phyloP scores from a whole-genome alignment of 2,888 invertebrate genomes.

The Parnassius orleans region DNA sequence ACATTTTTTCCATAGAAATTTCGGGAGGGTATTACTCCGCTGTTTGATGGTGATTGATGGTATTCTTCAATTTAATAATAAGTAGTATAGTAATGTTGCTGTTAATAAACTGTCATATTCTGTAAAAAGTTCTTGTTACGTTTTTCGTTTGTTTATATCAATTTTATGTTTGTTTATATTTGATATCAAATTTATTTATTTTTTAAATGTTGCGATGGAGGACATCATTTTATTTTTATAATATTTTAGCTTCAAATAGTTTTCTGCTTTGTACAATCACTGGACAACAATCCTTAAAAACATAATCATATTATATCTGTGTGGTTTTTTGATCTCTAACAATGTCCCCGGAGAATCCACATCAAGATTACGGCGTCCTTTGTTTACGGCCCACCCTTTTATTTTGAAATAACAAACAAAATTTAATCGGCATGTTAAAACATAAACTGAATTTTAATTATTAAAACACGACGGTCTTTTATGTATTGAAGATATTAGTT shows the following conservation, averaged over 20 bases:
- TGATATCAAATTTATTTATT: too few relatives aligned
- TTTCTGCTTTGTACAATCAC: constrained; percentile 10
- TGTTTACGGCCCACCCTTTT: constrained; percentile 48
- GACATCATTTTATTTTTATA: too few relatives aligned
- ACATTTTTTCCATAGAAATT: too few relatives aligned
- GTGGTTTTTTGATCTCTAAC: constrained; percentile 42
- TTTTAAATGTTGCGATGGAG: neutral
- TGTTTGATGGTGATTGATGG: too few relatives aligned
- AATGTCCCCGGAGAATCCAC: constrained; percentile 47
- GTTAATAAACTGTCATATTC: too few relatives aligned
- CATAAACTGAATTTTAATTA: constrained; percentile 42
- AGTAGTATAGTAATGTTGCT: too few relatives aligned
- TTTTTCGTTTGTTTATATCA: too few relatives aligned
- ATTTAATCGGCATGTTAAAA: constrained; percentile 49
- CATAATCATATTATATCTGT: constrained; percentile 50
- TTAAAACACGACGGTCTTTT: constrained; percentile 39
- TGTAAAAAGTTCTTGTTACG: too few relatives aligned
- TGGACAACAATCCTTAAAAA: constrained; percentile 34
- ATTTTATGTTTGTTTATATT: too few relatives aligned
- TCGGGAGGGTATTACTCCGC: too few relatives aligned
- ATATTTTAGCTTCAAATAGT: too few relatives aligned
- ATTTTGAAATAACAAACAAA: constrained; percentile 52
- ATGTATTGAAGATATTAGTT: constrained; percentile 38
- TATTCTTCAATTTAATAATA: too few relatives aligned
- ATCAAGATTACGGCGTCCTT: constrained; percentile 46